Percentiles rank a stretch among this genome's conserved stretches.
phyloP scores from a whole-genome alignment of 2,888 invertebrate species.

The Oeneis ivallda region DNA sequence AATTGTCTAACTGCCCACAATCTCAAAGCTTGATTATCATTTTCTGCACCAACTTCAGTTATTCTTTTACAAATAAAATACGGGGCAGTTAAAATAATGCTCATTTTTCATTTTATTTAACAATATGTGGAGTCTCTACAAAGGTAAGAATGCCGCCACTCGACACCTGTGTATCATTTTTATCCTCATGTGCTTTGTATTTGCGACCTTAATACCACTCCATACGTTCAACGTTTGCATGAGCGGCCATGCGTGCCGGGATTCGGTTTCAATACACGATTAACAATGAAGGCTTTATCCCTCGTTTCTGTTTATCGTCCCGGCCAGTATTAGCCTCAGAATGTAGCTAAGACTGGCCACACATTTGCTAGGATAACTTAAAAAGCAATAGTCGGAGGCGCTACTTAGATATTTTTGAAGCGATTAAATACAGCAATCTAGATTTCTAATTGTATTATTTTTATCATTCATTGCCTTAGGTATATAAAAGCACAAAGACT shows the following conservation, averaged over 20 bases:
- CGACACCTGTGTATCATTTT: constrained; percentile 49
- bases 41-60: no score
- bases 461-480: no score
- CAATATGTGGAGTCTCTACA: neutral
- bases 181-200: constrained; percentile 21
- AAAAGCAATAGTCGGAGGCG: neutral
- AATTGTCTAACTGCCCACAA: no score
- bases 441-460: no score
- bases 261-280: constrained; percentile 28
- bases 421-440: no score
- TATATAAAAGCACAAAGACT: no score
- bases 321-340: constrained; percentile 17
- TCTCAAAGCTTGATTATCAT: no score
- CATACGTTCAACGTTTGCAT: constrained; percentile 19
- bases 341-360: neutral
- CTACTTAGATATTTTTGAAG: neutral
- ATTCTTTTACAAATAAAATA: neutral
- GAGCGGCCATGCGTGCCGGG: neutral
- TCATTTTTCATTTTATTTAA: neutral
- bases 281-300: constrained; percentile 27
- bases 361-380: neutral
- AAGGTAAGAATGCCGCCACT: constrained; percentile 46
- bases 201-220: constrained; percentile 19
- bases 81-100: neutral
- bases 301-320: constrained; percentile 11